phyloP scores from a whole-genome alignment of 35 echinoderm and acorn worm species.

The Apostichopus californicus region DNA sequence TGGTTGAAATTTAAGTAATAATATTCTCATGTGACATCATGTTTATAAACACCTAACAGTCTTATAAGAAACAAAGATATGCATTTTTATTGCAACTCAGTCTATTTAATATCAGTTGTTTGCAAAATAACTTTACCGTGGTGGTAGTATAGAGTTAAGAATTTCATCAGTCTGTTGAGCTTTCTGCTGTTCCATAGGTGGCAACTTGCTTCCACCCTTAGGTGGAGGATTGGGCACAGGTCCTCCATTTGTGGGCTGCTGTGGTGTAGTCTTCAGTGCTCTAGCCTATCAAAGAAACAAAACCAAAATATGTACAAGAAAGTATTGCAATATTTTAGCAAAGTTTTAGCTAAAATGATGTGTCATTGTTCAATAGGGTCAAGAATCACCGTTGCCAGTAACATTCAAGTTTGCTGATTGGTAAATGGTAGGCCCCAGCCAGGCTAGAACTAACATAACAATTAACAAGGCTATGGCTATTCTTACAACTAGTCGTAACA shows the following conservation, averaged over 20 bases:
- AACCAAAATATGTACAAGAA: not conserved
- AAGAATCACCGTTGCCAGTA: too few relatives aligned
- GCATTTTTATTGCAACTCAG: too few relatives aligned
- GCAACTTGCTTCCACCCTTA: conserved; percentile 95
- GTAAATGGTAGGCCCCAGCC: not conserved
- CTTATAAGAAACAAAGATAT: too few relatives aligned
- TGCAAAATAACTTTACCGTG: conserved; percentile 54
- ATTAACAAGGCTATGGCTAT: too few relatives aligned
- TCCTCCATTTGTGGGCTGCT: conserved; percentile 80
- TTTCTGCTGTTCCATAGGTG: conserved; percentile 97
- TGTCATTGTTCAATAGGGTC: not conserved
- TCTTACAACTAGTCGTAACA: too few relatives aligned
- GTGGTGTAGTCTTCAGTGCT: conserved; percentile 89
- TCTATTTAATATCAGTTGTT: too few relatives aligned
- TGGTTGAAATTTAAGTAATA: too few relatives aligned
- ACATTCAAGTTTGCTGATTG: not conserved
- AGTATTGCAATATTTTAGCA: too few relatives aligned
- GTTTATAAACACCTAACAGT: too few relatives aligned
- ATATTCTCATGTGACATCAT: too few relatives aligned
- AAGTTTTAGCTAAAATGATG: too few relatives aligned
- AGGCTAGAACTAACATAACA: too few relatives aligned
- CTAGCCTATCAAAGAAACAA: conserved; percentile 68
- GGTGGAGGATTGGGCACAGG: conserved; percentile 98
- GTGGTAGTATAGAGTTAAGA: conserved; percentile 96
- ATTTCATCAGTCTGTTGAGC: conserved; percentile 99